A percentile compares a stretch with the other conserved stretches of the same genome.
Evolutionary conservation across 2,888 invertebrate genomes (phyloP).

Genomic region (Lasioglossum pauxillum): DNA sequence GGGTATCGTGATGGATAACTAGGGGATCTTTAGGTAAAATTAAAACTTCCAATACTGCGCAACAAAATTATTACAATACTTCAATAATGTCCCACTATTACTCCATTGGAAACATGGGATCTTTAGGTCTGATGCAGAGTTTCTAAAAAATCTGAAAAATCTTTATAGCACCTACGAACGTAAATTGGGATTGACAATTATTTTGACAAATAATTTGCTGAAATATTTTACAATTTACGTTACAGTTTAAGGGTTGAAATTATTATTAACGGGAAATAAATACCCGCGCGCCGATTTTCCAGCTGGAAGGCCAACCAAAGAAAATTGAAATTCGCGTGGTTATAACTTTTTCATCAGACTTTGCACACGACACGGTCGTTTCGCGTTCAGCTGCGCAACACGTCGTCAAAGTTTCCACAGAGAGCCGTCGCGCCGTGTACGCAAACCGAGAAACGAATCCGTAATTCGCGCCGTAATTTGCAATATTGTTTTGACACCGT

Average conservation of each 20-base stretch:
- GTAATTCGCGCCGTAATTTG: slow-evolving; percentile 11
- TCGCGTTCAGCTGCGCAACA: background rate
- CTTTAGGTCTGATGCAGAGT: no score
- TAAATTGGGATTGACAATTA: background rate
- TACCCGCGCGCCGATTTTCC: background rate
- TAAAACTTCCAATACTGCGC: no score
- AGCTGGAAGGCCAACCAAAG: background rate
- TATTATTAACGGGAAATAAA: background rate
- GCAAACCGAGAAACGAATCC: background rate
- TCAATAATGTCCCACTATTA: no score
- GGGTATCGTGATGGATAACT: no score
- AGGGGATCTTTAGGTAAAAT: no score
- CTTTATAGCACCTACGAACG: background rate
- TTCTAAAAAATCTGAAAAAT: background rate
- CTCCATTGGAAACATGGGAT: no score
- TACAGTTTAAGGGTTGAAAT: background rate
- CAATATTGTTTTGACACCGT: slow-evolving; percentile 10
- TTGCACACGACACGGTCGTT: background rate
- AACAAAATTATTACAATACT: no score
- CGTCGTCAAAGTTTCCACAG: background rate
- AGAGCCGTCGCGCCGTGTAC: background rate
- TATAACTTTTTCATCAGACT: background rate
- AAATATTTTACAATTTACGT: background rate
- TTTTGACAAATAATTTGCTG: background rate
- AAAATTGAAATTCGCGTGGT: background rate